These are phyloP conservation scores for Chromoteleia sp. DNA, from an alignment of 2,888 invertebrate species.

Conservation along the genomic window DNA sequence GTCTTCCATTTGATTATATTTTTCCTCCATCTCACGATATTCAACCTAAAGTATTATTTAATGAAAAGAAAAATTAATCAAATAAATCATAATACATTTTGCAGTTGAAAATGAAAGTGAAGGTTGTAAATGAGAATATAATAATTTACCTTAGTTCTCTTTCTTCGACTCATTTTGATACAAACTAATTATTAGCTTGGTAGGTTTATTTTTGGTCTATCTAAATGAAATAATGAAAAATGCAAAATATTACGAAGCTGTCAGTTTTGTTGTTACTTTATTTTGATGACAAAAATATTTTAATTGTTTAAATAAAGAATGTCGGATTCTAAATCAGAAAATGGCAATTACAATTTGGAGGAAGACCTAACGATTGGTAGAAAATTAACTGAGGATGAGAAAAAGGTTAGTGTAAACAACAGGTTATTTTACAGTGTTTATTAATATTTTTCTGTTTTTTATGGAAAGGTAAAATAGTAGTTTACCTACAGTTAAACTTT, in stretches of 20 bases:
- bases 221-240: conserved; percentile 12
- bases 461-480: too few species aligned
- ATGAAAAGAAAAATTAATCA: conserved; percentile 56
- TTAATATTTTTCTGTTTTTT: too few species aligned
- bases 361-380: too few species aligned
- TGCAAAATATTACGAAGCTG: conserved; percentile 46
- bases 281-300: too few species aligned
- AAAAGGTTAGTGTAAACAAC: too few species aligned
- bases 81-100: conserved; percentile 9
- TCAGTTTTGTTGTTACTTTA: conserved; percentile 62
- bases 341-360: too few species aligned
- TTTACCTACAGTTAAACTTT: too few species aligned
- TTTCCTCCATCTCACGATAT: conserved; percentile 89
- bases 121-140: background rate
- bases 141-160: conserved; percentile 86
- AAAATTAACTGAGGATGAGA: too few species aligned
- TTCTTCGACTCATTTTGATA: conserved; percentile 87
- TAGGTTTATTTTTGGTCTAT: background rate
- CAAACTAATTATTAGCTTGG: conserved; percentile 3
- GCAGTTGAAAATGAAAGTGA: conserved; percentile 1
- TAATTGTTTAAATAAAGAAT: too few species aligned
- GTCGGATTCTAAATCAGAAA: too few species aligned
- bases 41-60: conserved; percentile 86
- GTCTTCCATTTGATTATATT: conserved; percentile 87
- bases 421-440: too few species aligned